A percentile compares a stretch with the other conserved stretches of the same genome.
Conservation (phyloP, 2,888 invertebrate genomes). For the Drosophila monieri region DNA sequence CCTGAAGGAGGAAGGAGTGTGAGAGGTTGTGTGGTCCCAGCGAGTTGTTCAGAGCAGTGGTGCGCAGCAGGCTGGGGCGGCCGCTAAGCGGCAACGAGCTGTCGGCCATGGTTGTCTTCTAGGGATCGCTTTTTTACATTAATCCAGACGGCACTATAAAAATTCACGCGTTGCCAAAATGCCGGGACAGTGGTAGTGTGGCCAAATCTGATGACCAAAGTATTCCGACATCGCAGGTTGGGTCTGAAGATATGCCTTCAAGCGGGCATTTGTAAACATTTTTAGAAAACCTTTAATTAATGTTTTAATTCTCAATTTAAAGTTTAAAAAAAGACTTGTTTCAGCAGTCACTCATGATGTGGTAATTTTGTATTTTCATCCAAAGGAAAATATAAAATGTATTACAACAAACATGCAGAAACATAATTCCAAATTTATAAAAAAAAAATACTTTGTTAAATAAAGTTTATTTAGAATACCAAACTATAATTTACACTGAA, state of each 20-base stretch:
- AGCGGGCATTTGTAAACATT: neutral
- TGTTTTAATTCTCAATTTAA: too few species aligned
- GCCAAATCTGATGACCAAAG: neutral
- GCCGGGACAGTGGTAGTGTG: slow-evolving; percentile 50
- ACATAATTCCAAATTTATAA: too few species aligned
- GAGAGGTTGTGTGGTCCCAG: slow-evolving; percentile 11
- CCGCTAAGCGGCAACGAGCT: slow-evolving; percentile 55
- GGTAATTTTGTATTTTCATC: too few species aligned
- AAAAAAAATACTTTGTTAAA: too few species aligned
- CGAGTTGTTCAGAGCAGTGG: slow-evolving; percentile 37
- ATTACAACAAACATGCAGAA: too few species aligned
- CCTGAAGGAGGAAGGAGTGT: slow-evolving; percentile 10
- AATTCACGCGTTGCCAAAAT: slow-evolving; percentile 57
- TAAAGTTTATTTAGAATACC: too few species aligned
- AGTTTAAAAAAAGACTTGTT: too few species aligned
- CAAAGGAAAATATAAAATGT: too few species aligned
- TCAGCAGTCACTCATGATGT: too few species aligned
- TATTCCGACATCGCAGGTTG: neutral
- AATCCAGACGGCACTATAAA: neutral
- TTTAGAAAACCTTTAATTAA: neutral
- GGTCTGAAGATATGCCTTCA: neutral
- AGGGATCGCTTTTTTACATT: slow-evolving; percentile 7
- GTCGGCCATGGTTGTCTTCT: slow-evolving; percentile 42
- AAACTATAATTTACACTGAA: neutral
- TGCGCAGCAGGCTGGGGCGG: slow-evolving; percentile 53